phyloP scores from a whole-genome alignment of 2,888 invertebrate genomes.

The Nymphalis urticae region DNA sequence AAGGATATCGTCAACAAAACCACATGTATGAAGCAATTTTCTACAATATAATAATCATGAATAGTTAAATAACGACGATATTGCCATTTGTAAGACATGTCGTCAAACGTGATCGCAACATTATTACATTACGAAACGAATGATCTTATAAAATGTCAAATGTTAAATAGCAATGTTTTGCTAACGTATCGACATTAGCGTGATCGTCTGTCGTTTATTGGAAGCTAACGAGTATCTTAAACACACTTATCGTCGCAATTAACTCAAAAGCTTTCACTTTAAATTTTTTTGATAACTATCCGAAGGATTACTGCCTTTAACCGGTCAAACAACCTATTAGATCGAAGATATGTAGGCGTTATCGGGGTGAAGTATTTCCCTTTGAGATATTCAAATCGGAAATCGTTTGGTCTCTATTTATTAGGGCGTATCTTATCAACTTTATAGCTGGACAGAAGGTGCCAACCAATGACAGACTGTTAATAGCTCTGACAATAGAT shows the following conservation, averaged over 20 bases:
- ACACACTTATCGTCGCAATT: conserved; percentile 62
- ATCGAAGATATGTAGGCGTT: conserved; percentile 52
- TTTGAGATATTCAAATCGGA: conserved; percentile 60
- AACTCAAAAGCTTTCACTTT: conserved; percentile 62
- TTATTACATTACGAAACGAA: conserved; percentile 21
- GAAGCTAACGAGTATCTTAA: conserved; percentile 28
- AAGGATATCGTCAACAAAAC: too few relatives aligned
- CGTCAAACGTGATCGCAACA: conserved; percentile 14
- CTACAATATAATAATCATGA: not conserved
- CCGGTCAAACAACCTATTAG: conserved; percentile 48
- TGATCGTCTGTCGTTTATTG: conserved; percentile 28
- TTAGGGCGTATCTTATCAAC: conserved; percentile 47
- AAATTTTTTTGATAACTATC: conserved; percentile 53
- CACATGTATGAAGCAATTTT: too few relatives aligned
- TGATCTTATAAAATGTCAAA: conserved; percentile 33
- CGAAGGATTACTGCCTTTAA: conserved; percentile 46
- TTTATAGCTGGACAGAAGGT: conserved; percentile 51
- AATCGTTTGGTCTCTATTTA: conserved; percentile 59
- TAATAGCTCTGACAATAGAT: conserved; percentile 48
- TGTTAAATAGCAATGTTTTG: conserved; percentile 31
- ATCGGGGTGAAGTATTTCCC: conserved; percentile 54
- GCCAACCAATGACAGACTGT: conserved; percentile 52
- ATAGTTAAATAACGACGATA: not conserved
- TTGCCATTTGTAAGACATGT: conserved; percentile 15
- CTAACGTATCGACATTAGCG: conserved; percentile 30